Conservation (phyloP, 2,113 vertebrate genomes). For the Emydocephalus ijimae region DNA sequence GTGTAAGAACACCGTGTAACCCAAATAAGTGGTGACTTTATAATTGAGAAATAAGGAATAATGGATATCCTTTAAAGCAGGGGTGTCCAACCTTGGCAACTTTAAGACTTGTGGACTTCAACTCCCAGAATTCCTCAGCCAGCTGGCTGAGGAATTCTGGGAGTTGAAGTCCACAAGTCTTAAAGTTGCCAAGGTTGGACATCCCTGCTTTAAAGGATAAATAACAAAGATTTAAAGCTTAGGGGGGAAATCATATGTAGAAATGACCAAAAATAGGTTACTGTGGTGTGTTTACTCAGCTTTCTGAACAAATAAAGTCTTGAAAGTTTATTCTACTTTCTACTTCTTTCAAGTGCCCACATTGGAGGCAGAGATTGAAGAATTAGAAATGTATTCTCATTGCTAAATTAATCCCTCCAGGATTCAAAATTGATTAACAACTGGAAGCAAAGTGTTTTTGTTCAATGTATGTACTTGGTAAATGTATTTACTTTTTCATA, state of each 20-base stretch:
- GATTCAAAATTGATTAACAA: slow-evolving; percentile 11
- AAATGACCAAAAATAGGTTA: not conserved
- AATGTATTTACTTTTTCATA: not conserved
- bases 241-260: not conserved
- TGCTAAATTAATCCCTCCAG: not conserved
- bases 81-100: too few species aligned
- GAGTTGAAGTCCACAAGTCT: too few species aligned
- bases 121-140: too few species aligned
- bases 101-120: too few species aligned
- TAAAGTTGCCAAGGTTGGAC: too few species aligned
- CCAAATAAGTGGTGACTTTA: not conserved
- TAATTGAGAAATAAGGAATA: not conserved
- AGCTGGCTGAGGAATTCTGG: too few species aligned
- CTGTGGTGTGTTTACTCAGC: not conserved
- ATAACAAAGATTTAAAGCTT: not conserved
- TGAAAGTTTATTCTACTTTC: not conserved
- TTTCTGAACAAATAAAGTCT: slow-evolving; percentile 16
- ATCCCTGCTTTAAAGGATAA: not conserved
- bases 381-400: not conserved
- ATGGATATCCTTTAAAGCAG: not conserved
- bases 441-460: not conserved
- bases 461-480: slow-evolving; percentile 17
- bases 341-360: not conserved
- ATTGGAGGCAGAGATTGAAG: not conserved
- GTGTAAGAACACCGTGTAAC: too few species aligned